These are phyloP conservation scores for Apodemia hepburni DNA, from an alignment of 2,888 invertebrate species.

Conservation along the genomic window DNA sequence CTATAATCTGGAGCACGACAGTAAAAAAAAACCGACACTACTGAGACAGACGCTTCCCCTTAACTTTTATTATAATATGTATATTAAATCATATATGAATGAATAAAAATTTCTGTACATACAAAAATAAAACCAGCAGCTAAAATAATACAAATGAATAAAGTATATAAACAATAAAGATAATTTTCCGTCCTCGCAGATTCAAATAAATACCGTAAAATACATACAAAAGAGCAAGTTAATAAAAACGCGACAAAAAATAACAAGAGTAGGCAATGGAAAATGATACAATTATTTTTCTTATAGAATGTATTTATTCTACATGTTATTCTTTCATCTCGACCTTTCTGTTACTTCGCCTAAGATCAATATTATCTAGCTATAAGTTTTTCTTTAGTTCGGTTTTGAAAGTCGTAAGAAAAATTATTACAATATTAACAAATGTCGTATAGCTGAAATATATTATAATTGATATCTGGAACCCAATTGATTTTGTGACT, in stretches of 20 bases:
- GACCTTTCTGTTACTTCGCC: background rate
- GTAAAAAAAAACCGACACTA: too few relatives aligned
- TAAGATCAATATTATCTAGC: background rate
- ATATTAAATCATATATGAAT: too few relatives aligned
- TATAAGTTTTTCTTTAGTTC: background rate
- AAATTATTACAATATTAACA: background rate
- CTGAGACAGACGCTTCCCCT: too few relatives aligned
- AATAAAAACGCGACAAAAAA: background rate
- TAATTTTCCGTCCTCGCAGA: background rate
- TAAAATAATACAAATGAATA: background rate
- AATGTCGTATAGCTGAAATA: too few relatives aligned
- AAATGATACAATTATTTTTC: conserved; percentile 5
- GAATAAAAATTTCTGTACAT: too few relatives aligned
- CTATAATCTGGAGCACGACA: too few relatives aligned
- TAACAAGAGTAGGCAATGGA: background rate
- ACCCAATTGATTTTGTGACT: too few relatives aligned
- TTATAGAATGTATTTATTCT: background rate
- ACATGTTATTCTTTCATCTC: conserved; percentile 5
- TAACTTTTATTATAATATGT: too few relatives aligned
- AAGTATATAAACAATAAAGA: background rate
- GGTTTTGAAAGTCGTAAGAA: background rate
- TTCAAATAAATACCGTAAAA: background rate
- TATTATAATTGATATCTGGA: too few relatives aligned
- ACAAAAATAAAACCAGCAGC: too few relatives aligned
- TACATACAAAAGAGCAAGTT: background rate